Conservation (phyloP, 2,888 invertebrate species). For the Drosophila subquinaria region DNA sequence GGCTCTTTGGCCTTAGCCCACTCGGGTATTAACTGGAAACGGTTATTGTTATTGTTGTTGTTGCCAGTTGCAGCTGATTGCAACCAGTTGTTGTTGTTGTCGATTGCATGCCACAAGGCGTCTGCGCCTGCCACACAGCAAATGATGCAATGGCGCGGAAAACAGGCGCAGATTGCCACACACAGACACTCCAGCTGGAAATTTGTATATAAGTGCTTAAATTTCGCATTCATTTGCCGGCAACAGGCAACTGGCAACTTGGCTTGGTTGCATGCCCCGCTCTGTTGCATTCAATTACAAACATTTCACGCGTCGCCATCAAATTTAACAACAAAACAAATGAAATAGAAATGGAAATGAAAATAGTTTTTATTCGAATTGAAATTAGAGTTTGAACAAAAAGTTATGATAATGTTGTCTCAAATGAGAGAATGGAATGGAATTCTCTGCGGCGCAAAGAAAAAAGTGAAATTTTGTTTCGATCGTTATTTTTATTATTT, state of each 20-base stretch:
- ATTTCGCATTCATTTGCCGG: constrained; percentile 50
- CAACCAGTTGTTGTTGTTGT: constrained; percentile 20
- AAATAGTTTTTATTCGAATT: constrained; percentile 1
- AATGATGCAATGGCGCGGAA: constrained; percentile 63
- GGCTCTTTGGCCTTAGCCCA: constrained; percentile 48
- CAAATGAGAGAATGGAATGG: constrained; percentile 40
- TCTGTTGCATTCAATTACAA: constrained; percentile 51
- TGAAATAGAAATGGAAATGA: constrained; percentile 23
- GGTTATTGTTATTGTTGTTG: background rate
- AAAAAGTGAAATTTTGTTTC: constrained; percentile 62
- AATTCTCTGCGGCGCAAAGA: constrained; percentile 42
- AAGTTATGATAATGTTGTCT: constrained; percentile 28
- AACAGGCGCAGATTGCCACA: constrained; percentile 62
- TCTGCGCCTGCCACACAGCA: constrained; percentile 40
- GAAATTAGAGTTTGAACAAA: constrained; percentile 19
- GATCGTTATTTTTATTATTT: constrained; percentile 2
- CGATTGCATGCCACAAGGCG: constrained; percentile 29
- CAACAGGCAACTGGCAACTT: background rate
- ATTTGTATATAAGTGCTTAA: constrained; percentile 7
- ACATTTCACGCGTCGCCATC: constrained; percentile 17
- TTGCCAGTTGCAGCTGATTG: too few relatives aligned
- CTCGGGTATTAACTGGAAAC: background rate
- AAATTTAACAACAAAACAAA: constrained; percentile 18
- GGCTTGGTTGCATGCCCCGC: constrained; percentile 19
- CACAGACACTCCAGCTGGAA: constrained; percentile 34